phyloP scores from a whole-genome alignment of 2,113 vertebrate species.

The Ia io region DNA sequence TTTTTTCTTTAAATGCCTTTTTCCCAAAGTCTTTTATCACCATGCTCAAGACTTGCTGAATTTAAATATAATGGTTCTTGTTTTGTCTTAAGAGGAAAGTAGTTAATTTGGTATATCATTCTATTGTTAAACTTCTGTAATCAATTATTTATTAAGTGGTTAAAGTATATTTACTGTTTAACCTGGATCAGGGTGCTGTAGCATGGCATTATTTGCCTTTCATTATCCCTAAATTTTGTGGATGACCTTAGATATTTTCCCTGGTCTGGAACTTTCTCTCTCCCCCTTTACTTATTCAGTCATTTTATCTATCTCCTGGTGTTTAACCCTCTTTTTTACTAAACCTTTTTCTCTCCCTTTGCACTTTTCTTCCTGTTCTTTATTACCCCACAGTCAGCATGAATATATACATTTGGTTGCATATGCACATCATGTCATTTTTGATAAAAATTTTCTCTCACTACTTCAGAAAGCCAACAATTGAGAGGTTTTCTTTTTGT shows the following conservation, averaged over 20 bases:
- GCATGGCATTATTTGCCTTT: background rate
- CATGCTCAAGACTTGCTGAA: background rate
- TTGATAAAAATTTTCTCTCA: background rate
- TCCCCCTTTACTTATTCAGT: background rate
- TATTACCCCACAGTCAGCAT: background rate
- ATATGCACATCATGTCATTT: background rate
- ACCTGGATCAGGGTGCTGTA: background rate
- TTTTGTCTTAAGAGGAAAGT: conserved; percentile 13
- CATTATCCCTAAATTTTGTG: conserved; percentile 17
- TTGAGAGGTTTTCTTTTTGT: conserved; percentile 24
- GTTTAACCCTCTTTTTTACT: background rate
- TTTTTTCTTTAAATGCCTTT: conserved; percentile 37
- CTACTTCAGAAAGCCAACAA: background rate
- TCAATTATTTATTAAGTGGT: conserved; percentile 21
- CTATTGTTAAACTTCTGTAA: conserved; percentile 5
- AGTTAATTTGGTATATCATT: conserved; percentile 9
- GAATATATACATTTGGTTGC: background rate
- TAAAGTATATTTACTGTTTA: background rate
- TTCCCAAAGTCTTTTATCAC: conserved; percentile 30
- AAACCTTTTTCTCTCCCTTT: background rate
- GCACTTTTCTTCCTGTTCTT: background rate
- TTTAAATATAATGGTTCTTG: conserved; percentile 15
- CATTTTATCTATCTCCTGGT: background rate
- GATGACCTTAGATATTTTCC: background rate
- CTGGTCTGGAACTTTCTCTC: background rate